Conservation (phyloP, 1,140 invertebrate species). For the Nasonia vitripennis region DNA sequence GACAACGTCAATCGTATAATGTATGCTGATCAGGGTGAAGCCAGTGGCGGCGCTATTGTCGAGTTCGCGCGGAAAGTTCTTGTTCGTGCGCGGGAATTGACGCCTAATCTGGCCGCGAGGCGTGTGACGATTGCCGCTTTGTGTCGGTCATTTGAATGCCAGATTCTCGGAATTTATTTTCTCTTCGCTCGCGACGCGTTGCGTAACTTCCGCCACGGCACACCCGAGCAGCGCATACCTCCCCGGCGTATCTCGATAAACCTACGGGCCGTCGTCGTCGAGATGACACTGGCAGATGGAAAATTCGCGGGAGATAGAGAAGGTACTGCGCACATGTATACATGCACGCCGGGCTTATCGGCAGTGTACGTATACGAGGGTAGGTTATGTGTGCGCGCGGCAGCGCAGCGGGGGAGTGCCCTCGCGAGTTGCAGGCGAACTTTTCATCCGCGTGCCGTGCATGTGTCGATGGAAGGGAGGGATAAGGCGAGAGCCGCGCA, state of each 20-base stretch:
- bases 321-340: not conserved
- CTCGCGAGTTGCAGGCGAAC: slow-evolving; percentile 7
- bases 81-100: not conserved
- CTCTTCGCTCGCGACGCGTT: too few species aligned
- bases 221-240: not conserved
- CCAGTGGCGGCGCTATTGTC: not conserved
- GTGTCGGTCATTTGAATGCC: too few species aligned
- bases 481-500: slow-evolving; percentile 30
- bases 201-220: not conserved
- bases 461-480: slow-evolving; percentile 33
- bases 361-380: not conserved
- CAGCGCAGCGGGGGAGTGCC: slow-evolving; percentile 24
- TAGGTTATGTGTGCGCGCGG: not conserved
- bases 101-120: slow-evolving; percentile 18
- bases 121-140: too few species aligned
- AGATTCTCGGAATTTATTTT: too few species aligned
- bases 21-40: slow-evolving; percentile 16
- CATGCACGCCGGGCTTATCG: not conserved
- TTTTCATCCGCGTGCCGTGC: slow-evolving; percentile 41
- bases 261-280: not conserved
- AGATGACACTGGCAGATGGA: slow-evolving; percentile 54
- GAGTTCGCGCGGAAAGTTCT: not conserved
- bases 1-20: slow-evolving; percentile 26
- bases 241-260: slow-evolving; percentile 22
- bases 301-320: slow-evolving; percentile 49